Evolutionary conservation across 2,888 invertebrate species (phyloP).

Genomic region (Eilema sororculum): DNA sequence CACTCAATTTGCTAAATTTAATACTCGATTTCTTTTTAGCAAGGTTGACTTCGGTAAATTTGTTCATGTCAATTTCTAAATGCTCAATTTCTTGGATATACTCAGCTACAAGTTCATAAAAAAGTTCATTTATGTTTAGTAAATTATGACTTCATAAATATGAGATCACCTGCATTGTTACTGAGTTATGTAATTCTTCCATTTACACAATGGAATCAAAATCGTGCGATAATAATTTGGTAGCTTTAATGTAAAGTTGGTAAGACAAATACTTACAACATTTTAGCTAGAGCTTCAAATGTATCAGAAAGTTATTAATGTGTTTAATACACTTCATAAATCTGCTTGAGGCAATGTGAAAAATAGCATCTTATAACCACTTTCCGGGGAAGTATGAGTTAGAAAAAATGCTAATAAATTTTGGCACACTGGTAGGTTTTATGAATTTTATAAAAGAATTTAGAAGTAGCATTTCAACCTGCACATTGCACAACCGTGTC

Average conservation of each 20-base stretch:
- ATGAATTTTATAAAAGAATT: background rate
- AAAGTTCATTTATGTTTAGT: conserved; percentile 8
- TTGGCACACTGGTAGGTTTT: background rate
- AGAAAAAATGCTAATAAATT: background rate
- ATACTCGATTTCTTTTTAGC: background rate
- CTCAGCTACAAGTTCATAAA: conserved; percentile 7
- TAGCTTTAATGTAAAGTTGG: background rate
- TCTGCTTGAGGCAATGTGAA: background rate
- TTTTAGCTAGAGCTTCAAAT: background rate
- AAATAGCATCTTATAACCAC: background rate
- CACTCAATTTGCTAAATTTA: background rate
- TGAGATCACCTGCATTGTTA: background rate
- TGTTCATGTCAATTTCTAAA: background rate
- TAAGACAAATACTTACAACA: background rate
- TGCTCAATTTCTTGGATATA: background rate
- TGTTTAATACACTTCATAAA: background rate
- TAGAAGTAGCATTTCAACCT: background rate
- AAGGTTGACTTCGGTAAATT: background rate
- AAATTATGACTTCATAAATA: conserved; percentile 4
- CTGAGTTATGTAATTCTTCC: background rate
- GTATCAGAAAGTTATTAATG: background rate
- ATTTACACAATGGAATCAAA: background rate
- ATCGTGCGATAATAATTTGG: background rate
- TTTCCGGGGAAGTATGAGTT: background rate
- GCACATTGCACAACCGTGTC: too few species aligned